A percentile compares a stretch with the other conserved stretches of the same genome.
These are phyloP conservation scores for Temnothorax rugatulus DNA, from an alignment of 2,888 invertebrate species.

Conservation along the genomic window DNA sequence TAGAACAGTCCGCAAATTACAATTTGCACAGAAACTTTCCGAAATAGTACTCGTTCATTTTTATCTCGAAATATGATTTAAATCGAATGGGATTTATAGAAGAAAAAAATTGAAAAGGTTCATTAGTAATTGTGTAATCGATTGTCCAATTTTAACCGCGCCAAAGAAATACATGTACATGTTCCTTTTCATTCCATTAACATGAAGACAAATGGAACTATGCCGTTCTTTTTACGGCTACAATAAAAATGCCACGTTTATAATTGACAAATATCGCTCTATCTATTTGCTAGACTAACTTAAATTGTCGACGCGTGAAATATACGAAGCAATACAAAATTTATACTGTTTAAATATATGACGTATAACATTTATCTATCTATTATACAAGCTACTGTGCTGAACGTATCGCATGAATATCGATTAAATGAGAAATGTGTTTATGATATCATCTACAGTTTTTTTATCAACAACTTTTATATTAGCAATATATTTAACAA, in stretches of 20 bases:
- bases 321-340: conserved; percentile 17
- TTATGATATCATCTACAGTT: background rate
- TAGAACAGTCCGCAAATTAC: background rate
- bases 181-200: background rate
- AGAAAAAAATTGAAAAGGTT: background rate
- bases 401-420: background rate
- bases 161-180: background rate
- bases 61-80: background rate
- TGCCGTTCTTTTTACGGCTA: background rate
- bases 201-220: conserved; percentile 1
- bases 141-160: background rate
- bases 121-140: background rate
- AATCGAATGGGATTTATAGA: background rate
- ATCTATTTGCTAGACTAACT: background rate
- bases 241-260: conserved; percentile 23
- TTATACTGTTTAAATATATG: background rate
- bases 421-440: background rate
- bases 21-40: background rate
- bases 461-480: background rate
- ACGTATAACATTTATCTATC: background rate
- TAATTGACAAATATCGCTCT: conserved; percentile 33
- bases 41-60: background rate
- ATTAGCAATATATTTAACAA: conserved; percentile 3
- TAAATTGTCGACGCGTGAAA: conserved; percentile 12
- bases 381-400: background rate